Conservation (phyloP, 2,888 invertebrate species). For the Netelia melanura region DNA sequence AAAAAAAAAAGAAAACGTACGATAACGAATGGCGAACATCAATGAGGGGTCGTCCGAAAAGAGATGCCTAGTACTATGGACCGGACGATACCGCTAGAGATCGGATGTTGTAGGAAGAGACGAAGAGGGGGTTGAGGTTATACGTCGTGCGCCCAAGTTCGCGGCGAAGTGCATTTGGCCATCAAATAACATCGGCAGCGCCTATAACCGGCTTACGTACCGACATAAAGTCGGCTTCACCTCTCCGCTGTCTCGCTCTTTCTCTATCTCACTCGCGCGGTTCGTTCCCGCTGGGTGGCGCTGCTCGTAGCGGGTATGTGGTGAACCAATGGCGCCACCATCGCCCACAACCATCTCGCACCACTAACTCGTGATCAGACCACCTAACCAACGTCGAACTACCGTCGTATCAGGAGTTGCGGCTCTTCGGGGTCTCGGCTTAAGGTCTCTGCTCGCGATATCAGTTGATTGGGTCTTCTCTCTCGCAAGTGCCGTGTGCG, state of each 20-base stretch:
- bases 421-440: conserved; percentile 79
- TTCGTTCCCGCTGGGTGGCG: conserved; percentile 56
- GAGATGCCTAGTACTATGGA: conserved; percentile 66
- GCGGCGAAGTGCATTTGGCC: conserved; percentile 84
- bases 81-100: conserved; percentile 77
- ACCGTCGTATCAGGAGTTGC: conserved; percentile 82
- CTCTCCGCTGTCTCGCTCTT: conserved; percentile 70
- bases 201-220: conserved; percentile 85
- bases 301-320: background rate
- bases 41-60: conserved; percentile 26
- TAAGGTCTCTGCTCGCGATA: conserved; percentile 82
- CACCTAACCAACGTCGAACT: conserved; percentile 69
- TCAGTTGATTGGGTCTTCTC: conserved; percentile 83
- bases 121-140: conserved; percentile 73
- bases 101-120: conserved; percentile 73
- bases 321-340: conserved; percentile 44
- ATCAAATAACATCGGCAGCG: conserved; percentile 85
- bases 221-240: conserved; percentile 84
- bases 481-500: conserved; percentile 67
- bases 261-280: conserved; percentile 69
- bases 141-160: conserved; percentile 60
- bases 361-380: conserved; percentile 85
- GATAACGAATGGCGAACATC: conserved; percentile 11
- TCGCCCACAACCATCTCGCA: conserved; percentile 76
- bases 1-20: background rate